Conservation (phyloP, 2,113 vertebrate genomes). For the Barbus barbus region DNA sequence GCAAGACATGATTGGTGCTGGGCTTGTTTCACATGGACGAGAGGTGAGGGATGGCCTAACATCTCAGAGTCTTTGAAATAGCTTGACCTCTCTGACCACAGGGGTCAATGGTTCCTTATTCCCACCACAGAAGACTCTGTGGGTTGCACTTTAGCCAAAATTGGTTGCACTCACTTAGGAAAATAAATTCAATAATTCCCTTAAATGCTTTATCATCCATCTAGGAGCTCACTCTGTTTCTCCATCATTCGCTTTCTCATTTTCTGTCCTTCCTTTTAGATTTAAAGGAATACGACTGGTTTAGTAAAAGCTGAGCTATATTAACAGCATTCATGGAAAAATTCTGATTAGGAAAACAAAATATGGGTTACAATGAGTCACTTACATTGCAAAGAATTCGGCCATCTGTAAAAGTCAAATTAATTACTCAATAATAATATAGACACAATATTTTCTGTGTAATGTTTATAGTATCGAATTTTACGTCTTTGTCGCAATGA, state of each 20-base stretch:
- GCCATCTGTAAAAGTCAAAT: no score
- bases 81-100: slow-evolving; percentile 68
- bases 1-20: slow-evolving; percentile 82
- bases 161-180: slow-evolving; percentile 54
- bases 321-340: background rate
- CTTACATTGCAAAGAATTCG: background rate
- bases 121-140: slow-evolving; percentile 29
- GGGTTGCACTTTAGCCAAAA: slow-evolving; percentile 44
- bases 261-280: background rate
- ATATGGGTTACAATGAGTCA: background rate
- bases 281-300: background rate
- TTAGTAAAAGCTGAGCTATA: background rate
- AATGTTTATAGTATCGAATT: background rate
- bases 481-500: background rate
- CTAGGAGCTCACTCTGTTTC: slow-evolving; percentile 20
- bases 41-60: slow-evolving; percentile 64
- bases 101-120: slow-evolving; percentile 63
- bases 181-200: slow-evolving; percentile 56
- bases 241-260: background rate
- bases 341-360: background rate
- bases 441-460: background rate
- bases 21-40: slow-evolving; percentile 77
- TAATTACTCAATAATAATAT: background rate
- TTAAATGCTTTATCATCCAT: slow-evolving; percentile 47
- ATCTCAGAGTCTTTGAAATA: slow-evolving; percentile 65